Conservation (phyloP, 2,797 vertebrate genomes). For the Takifugu rubripes region DNA sequence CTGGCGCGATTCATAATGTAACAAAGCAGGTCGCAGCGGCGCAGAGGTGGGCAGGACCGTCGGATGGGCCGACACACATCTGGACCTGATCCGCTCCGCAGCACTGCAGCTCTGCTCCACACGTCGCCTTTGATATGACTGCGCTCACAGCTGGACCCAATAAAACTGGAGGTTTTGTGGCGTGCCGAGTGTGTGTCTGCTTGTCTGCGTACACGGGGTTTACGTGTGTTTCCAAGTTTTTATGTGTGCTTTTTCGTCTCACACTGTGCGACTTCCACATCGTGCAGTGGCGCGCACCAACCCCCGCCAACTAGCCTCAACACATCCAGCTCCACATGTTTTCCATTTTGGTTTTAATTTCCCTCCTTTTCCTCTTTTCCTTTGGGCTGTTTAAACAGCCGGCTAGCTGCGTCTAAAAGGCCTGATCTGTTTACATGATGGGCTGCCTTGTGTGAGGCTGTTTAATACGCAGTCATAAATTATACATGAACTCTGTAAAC, state of each 20-base stretch:
- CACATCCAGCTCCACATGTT: constrained; percentile 64
- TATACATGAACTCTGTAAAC: constrained; percentile 66
- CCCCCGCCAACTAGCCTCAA: constrained; percentile 11
- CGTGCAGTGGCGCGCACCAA: constrained; percentile 65
- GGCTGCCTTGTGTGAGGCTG: constrained; percentile 71
- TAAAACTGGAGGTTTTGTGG: constrained; percentile 70
- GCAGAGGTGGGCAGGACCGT: constrained; percentile 45
- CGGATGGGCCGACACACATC: constrained; percentile 74
- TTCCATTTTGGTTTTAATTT: constrained; percentile 86
- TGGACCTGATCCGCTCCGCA: constrained; percentile 89
- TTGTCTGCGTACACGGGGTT: constrained; percentile 6
- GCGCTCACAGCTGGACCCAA: constrained; percentile 85
- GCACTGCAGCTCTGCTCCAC: constrained; percentile 86
- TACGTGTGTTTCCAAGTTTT: constrained; percentile 10
- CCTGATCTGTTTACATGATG: constrained; percentile 75
- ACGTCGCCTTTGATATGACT: constrained; percentile 84
- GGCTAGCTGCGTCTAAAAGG: constrained; percentile 68
- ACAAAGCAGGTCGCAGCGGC: constrained; percentile 39
- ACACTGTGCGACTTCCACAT: constrained; percentile 86
- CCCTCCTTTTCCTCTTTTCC: constrained; percentile 86
- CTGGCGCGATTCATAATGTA: constrained; percentile 29
- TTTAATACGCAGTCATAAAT: constrained; percentile 73
- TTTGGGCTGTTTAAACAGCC: constrained; percentile 77
- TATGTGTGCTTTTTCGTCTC: constrained; percentile 37
- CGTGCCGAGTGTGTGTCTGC: constrained; percentile 34